Conservation (phyloP, 2,113 vertebrate species). For the Psittacara wagleri region DNA sequence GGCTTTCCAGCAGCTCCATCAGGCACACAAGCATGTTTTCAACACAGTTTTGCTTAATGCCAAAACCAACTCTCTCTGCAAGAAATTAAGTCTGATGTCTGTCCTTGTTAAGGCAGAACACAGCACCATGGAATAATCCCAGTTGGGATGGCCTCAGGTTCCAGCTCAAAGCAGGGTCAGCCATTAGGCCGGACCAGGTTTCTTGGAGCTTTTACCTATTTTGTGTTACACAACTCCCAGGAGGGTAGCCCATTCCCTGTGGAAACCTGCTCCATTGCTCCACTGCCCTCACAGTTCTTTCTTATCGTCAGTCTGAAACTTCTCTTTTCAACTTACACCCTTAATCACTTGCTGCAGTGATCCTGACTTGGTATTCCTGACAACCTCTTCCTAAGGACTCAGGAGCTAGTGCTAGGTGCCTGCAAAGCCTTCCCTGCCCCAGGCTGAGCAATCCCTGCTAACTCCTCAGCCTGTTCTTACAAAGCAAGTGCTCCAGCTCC, state of each 20-base stretch:
- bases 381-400: neutral
- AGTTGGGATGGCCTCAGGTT: neutral
- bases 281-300: neutral
- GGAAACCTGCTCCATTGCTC: neutral
- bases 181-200: neutral
- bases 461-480: neutral
- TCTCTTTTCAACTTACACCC: neutral
- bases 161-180: neutral
- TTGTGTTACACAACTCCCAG: neutral
- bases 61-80: neutral
- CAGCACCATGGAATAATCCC: rapidly evolving
- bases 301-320: neutral
- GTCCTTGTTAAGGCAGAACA: neutral
- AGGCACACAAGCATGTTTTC: rapidly evolving
- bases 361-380: neutral
- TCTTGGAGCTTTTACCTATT: neutral
- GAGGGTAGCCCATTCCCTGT: rapidly evolving
- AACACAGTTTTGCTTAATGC: neutral
- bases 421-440: neutral
- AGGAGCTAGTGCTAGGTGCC: neutral
- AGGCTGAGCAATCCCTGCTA: neutral
- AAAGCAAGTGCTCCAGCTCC: neutral
- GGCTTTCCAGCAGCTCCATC: neutral
- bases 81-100: neutral
- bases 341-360: neutral